Conservation (phyloP, 2,113 vertebrate species). For the Sinocyclocheilus rhinocerous region DNA sequence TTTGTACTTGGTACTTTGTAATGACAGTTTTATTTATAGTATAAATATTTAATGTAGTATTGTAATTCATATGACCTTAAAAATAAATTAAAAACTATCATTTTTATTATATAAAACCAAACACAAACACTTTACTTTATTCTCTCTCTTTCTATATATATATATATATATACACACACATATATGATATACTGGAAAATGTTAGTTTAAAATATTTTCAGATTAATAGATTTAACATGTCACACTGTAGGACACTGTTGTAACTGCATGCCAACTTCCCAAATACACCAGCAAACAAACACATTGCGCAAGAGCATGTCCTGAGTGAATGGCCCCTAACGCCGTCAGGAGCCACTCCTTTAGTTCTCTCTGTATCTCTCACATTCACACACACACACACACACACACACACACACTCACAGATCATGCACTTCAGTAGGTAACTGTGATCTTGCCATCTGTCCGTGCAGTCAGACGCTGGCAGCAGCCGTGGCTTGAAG, state of each 20-base stretch:
- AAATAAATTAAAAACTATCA: too few species aligned
- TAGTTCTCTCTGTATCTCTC: neutral
- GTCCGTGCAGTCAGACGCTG: constrained; percentile 60
- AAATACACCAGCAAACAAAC: neutral
- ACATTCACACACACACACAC: constrained; percentile 33
- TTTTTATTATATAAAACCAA: too few species aligned
- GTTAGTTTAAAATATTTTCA: too few species aligned
- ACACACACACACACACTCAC: constrained; percentile 9
- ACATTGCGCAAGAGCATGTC: neutral
- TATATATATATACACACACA: too few species aligned
- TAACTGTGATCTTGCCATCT: constrained; percentile 63
- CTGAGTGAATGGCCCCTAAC: neutral
- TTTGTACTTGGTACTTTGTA: too few species aligned
- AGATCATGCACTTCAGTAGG: constrained; percentile 54
- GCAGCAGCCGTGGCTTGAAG: constrained; percentile 56
- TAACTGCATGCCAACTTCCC: neutral
- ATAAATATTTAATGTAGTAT: too few species aligned
- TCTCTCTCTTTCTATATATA: too few species aligned
- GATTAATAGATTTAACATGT: neutral
- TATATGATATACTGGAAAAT: too few species aligned
- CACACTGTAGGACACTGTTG: neutral
- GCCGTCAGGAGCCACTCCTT: neutral
- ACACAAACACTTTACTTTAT: too few species aligned
- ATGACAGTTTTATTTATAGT: too few species aligned
- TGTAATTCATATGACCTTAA: too few species aligned